Base-by-base conservation (phyloP, 2,888 invertebrate genomes). In the Amiota communis region DNA sequence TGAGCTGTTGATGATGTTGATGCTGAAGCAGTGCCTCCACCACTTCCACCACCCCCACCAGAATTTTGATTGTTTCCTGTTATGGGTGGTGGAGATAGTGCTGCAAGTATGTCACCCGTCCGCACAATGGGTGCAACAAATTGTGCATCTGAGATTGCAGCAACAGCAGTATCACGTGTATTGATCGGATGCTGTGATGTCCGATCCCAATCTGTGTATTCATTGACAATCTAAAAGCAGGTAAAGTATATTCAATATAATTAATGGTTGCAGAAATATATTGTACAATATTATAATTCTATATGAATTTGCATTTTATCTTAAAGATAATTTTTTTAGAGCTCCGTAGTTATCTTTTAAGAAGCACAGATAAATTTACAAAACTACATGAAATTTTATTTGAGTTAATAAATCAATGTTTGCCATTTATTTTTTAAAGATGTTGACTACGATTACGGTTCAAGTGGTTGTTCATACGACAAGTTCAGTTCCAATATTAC, bases 191-290 rank as follows among this genome's bases (percentile, higher is more conserved):
- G 96, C 90, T 96, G 92, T 87, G 96, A 95, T 83, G 96, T 96
- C 89, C 95, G 92, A 90, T 97, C 97, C 98, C 98, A 99, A 90
- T 98, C 98, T 74, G 98, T 98, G 91, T 99, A 99, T 87, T 98
- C 98, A 90, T 98, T 98, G 80, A 97, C 95, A 73, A 90, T 89
- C 90, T 89, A 76, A 12, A 83, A 79, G 88, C 84, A 51, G 12
- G 4, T n/a, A 2, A 72, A 67, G 51, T 10, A 17, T 3, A 67
- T 12, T 17, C 11, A 36, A 36, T 6, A 36, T 20, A 36, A 36
- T 15, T 63, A 1, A 2, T n/a, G 46, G 20, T 12, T 63, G 9
- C n/a, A 17, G 6, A 23, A 36, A 36, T 36, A 36, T 36, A 36
- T 36, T 6, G 23, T 23, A 23, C 23, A 23, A 23, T 36, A 36